Evolutionary conservation across 2,797 vertebrate species (phyloP).

Genomic region (Heliangelus exortis): DNA sequence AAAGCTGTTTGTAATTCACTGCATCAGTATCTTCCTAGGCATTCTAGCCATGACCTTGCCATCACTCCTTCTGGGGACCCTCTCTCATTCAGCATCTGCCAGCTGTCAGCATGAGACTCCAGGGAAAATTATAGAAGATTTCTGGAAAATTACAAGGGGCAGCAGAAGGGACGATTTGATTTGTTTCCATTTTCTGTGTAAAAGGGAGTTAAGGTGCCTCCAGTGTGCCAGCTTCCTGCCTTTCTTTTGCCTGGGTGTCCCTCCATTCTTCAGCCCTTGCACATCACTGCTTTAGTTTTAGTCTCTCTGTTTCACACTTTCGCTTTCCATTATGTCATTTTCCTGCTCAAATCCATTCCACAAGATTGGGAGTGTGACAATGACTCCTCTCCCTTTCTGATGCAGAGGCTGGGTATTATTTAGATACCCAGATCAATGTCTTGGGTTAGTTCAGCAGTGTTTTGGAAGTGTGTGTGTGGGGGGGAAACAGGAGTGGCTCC

Average conservation of each 20-base stretch:
- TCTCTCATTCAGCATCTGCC: constrained; percentile 45
- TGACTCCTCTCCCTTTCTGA: not conserved
- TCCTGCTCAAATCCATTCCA: not conserved
- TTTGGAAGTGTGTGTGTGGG: no score
- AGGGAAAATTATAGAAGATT: constrained; percentile 58
- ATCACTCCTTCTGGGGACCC: constrained; percentile 28
- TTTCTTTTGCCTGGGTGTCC: not conserved
- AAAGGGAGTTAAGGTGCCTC: not conserved
- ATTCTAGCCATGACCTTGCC: constrained; percentile 64
- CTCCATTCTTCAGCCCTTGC: not conserved
- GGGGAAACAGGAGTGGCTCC: no score
- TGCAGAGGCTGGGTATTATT: not conserved
- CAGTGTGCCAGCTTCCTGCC: not conserved
- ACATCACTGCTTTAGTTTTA: not conserved
- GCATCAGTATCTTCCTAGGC: not conserved
- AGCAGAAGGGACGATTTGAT: constrained; percentile 31
- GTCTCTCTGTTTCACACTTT: not conserved
- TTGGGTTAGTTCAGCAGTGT: no score
- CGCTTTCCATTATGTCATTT: not conserved
- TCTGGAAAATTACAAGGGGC: constrained; percentile 59
- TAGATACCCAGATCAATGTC: not conserved
- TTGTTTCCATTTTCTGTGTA: constrained; percentile 22
- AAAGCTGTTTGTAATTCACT: not conserved
- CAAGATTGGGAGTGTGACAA: not conserved
- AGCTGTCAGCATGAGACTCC: constrained; percentile 36